A percentile compares a stretch with the other conserved stretches of the same genome.
Evolutionary conservation across 2,888 invertebrate genomes (phyloP).

Genomic region (Melolontha melolontha): DNA sequence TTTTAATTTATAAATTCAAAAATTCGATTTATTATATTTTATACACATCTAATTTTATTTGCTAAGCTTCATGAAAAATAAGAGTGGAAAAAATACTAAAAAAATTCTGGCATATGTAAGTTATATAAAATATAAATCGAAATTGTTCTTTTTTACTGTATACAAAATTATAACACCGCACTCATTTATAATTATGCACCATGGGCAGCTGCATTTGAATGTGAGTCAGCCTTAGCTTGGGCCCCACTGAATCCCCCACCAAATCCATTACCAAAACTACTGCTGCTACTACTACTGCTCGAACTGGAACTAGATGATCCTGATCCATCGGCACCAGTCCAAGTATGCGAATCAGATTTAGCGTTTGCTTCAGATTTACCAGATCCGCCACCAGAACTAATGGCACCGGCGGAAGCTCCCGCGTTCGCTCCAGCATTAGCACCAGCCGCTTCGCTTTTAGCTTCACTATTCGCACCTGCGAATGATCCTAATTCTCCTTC

Average conservation of each 20-base stretch:
- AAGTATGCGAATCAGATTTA: conserved; percentile 42
- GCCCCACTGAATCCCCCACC: conserved; percentile 30
- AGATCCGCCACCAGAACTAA: conserved; percentile 30
- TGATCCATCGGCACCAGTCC: conserved; percentile 39
- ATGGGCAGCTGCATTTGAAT: conserved; percentile 28
- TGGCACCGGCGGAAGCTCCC: conserved; percentile 32
- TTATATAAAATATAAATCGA: conserved; percentile 1
- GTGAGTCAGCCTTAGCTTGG: conserved; percentile 40
- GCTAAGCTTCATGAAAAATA: too few species aligned
- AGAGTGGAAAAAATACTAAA: too few species aligned
- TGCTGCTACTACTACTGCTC: conserved; percentile 42
- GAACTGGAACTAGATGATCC: conserved; percentile 42
- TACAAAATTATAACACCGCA: conserved; percentile 8
- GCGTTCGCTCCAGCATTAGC: conserved; percentile 33
- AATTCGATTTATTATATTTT: too few species aligned
- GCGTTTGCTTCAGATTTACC: conserved; percentile 43
- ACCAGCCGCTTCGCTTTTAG: background rate
- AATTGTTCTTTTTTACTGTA: conserved; percentile 11
- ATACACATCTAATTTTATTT: too few species aligned
- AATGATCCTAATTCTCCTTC: background rate
- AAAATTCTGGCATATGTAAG: too few species aligned
- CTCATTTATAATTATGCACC: conserved; percentile 26
- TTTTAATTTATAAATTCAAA: too few species aligned
- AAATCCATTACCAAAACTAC: conserved; percentile 23
- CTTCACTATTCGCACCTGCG: conserved; percentile 12